Base-by-base conservation (phyloP, 2,888 invertebrate genomes). In the Conops quadrifasciatus region DNA sequence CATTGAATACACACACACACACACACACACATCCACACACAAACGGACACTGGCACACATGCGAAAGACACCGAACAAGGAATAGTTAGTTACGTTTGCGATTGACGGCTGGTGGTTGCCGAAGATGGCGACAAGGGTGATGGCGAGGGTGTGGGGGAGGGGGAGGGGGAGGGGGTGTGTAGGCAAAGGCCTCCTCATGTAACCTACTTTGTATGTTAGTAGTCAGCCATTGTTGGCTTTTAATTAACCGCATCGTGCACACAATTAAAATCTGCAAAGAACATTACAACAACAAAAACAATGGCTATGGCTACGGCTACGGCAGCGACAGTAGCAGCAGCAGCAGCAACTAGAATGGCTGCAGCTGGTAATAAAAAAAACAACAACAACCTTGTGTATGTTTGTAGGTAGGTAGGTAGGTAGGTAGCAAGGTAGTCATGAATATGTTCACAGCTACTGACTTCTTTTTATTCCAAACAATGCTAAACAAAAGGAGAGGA, bases 191-290 rank as follows among this genome's bases (percentile, higher is more conserved):
- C n/a, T 63, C 24, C 36, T 36, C 28, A n/a, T 66, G 70, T 58
- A 72, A 72, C 69, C 70, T 65, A 69, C 62, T 73, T 77, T 75
- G 77, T n/a, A 1, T 1, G 49, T 16, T 53, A n/a, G 53, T 24
- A 21, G 11, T 21, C 56, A 76, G 73, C 74, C 79, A 77, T 81
- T 81, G 81, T 82, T 81, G 82, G 81, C 74, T 81, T 82, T 81
- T 82, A 82, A 81, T 81, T 81, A 81, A 81, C 81, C 80, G 77
- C 82, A 82, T 77, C 77, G 71, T 67, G 70, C 49, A 68, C 51
- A 74, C 71, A 74, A 77, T 80, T 79, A 81, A 80, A 80, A 79
- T 77, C 53, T 62, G 47, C 47, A 45, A 43, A 80, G 79, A 78
- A 79, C 78, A 80, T 81, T 77, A 77, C 72, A 71, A 53, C 53